A percentile compares a stretch with the other conserved stretches of the same genome.
phyloP scores from a whole-genome alignment of 2,888 invertebrate species.

The Subacronicta megacephala region DNA sequence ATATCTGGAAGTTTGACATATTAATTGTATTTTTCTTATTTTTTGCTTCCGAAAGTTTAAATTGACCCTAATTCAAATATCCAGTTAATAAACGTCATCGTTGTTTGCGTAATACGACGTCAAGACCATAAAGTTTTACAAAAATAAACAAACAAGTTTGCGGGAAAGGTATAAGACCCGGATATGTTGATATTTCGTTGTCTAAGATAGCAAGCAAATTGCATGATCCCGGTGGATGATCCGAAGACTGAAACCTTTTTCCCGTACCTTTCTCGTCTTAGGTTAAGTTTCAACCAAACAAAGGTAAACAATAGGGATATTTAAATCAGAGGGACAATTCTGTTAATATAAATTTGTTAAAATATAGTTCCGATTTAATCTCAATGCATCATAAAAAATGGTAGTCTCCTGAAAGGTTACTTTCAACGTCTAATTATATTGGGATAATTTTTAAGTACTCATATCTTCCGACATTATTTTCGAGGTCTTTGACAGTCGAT shows the following conservation, averaged over 20 bases:
- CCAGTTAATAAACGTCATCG: conserved; percentile 37
- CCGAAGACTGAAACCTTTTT: too few relatives aligned
- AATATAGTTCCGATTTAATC: too few relatives aligned
- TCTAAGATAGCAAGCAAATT: conserved; percentile 10
- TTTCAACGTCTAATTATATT: too few relatives aligned
- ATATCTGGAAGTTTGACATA: conserved; percentile 41
- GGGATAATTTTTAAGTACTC: too few relatives aligned
- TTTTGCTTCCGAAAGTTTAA: conserved; percentile 38
- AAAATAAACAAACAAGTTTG: conserved; percentile 41
- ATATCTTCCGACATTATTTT: conserved; percentile 9
- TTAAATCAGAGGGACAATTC: not conserved
- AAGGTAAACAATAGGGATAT: not conserved
- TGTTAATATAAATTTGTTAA: too few relatives aligned
- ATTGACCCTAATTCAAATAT: conserved; percentile 38
- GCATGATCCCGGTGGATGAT: not conserved
- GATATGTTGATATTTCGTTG: conserved; percentile 14
- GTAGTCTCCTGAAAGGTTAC: too few relatives aligned
- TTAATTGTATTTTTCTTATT: conserved; percentile 47
- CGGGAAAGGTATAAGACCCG: conserved; percentile 4
- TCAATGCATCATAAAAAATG: too few relatives aligned
- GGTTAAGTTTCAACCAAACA: too few relatives aligned
- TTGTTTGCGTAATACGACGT: conserved; percentile 27
- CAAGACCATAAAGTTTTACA: conserved; percentile 22
- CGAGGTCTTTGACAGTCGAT: conserved; percentile 53
- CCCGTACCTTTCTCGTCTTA: too few relatives aligned